Percentiles rank a stretch among this genome's conserved stretches.
Evolutionary conservation across 2,888 invertebrate genomes (phyloP).

Genomic region (Dexiosoma caninum): DNA sequence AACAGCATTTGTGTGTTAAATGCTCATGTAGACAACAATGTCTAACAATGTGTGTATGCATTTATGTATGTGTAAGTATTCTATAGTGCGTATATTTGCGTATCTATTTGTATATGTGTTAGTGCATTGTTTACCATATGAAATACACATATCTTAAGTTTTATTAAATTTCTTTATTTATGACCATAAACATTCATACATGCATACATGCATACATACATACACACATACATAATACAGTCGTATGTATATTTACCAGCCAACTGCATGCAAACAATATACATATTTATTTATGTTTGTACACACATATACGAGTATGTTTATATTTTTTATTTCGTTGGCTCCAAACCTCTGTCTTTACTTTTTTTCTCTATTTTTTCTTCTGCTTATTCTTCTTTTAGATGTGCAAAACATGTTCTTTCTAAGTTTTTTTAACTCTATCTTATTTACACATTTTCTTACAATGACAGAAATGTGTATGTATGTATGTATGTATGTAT

Average conservation of each 20-base stretch:
- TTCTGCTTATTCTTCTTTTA: not conserved
- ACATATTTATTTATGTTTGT: not conserved
- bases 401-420: not conserved
- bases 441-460: not conserved
- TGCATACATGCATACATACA: not conserved
- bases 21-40: not conserved
- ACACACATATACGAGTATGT: not conserved
- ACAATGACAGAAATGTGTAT: not conserved
- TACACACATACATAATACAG: not conserved
- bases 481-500: not conserved
- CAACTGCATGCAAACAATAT: no score
- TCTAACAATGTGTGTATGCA: not conserved
- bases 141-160: conserved; percentile 45
- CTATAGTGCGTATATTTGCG: not conserved
- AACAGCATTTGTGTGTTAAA: not conserved
- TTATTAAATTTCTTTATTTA: conserved; percentile 58
- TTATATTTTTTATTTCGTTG: not conserved
- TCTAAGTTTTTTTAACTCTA: not conserved
- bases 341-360: not conserved
- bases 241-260: no score
- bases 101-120: not conserved
- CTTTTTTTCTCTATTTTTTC: no score
- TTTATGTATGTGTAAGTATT: not conserved
- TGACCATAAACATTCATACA: conserved; percentile 1
- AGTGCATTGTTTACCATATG: conserved; percentile 18